Conservation (phyloP, 2,888 invertebrate genomes). For the Caenorhabditis sp. region DNA sequence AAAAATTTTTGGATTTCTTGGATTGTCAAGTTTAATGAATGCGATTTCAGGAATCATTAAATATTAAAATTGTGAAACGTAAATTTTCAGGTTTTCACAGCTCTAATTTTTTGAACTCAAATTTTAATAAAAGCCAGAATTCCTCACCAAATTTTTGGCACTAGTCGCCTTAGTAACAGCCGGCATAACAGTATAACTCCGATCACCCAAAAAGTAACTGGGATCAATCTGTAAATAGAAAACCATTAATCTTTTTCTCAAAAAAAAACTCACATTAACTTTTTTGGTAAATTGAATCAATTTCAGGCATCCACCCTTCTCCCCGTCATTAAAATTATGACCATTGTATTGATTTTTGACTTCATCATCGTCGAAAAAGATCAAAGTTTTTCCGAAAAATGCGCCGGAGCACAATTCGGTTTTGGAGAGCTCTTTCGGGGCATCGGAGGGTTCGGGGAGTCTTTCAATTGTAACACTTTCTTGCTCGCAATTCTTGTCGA, state of each 20-base stretch:
- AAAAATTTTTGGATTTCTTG: too few species aligned
- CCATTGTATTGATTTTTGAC: slow-evolving; percentile 35
- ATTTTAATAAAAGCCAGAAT: too few species aligned
- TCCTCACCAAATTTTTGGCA: not conserved
- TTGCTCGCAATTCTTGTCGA: not conserved
- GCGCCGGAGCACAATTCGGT: slow-evolving; percentile 18
- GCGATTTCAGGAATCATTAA: too few species aligned
- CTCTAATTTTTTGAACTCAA: too few species aligned
- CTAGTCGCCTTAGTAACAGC: slow-evolving; percentile 1
- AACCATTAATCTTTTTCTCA: not conserved
- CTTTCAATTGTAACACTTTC: not conserved
- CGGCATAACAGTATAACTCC: slow-evolving; percentile 40
- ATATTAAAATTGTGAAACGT: not conserved
- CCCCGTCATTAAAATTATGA: slow-evolving; percentile 51
- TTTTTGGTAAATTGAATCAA: slow-evolving; percentile 46
- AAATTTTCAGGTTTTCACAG: not conserved
- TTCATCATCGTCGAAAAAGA: slow-evolving; percentile 35
- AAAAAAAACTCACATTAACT: slow-evolving; percentile 28
- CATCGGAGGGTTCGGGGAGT: not conserved
- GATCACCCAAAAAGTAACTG: slow-evolving; percentile 39
- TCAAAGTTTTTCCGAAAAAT: slow-evolving; percentile 33
- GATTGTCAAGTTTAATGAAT: too few species aligned
- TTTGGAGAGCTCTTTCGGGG: not conserved
- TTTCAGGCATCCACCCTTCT: slow-evolving; percentile 48
- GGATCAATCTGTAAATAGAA: slow-evolving; percentile 26